Evolutionary conservation across 2,797 vertebrate genomes (phyloP).

Genomic region (Falco cherrug): DNA sequence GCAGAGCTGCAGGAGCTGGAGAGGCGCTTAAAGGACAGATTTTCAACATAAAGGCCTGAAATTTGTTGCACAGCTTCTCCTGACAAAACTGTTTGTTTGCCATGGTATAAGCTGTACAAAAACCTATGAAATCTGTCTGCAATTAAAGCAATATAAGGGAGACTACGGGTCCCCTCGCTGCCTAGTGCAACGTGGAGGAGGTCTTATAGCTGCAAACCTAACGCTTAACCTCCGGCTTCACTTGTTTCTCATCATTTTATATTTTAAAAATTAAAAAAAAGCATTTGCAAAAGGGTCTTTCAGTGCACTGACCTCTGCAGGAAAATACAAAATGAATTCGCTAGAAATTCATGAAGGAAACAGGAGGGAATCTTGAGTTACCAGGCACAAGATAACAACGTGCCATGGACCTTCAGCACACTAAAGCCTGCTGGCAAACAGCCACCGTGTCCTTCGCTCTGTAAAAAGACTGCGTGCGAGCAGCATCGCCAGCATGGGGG

Average conservation of each 20-base stretch:
- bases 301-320: too few relatives aligned
- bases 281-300: neutral
- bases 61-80: accelerated
- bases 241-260: neutral
- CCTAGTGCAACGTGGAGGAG: neutral
- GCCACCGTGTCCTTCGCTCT: neutral
- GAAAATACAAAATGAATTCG: neutral
- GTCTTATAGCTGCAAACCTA: neutral
- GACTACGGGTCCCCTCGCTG: accelerated
- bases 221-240: neutral
- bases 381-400: accelerated
- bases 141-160: accelerated
- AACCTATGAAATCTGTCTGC: accelerated
- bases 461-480: neutral
- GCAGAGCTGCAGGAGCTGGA: neutral
- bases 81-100: neutral
- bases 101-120: accelerated
- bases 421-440: neutral
- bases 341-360: neutral
- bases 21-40: accelerated
- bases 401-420: neutral
- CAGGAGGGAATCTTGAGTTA: neutral
- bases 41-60: accelerated
- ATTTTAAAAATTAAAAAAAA: neutral
- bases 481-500: neutral